Percentiles rank a stretch among this genome's conserved stretches.
Conservation (phyloP, 2,113 vertebrate genomes). For the Cyprinodon tularosa region DNA sequence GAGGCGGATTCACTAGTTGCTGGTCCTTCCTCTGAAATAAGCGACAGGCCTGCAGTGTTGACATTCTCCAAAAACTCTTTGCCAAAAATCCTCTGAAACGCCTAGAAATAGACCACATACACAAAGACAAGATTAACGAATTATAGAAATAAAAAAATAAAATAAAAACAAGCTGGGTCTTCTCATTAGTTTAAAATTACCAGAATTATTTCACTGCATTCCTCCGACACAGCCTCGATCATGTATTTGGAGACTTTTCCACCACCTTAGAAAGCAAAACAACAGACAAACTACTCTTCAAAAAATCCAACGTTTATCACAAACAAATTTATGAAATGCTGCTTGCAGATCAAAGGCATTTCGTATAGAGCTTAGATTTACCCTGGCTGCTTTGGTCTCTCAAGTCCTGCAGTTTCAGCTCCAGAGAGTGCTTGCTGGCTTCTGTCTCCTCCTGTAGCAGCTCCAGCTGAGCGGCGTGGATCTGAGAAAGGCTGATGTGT, state of each 20-base stretch:
- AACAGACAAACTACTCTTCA: neutral
- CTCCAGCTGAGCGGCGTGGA: slow-evolving; percentile 90
- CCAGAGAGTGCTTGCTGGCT: slow-evolving; percentile 30
- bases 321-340: neutral
- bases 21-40: slow-evolving; percentile 57
- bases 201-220: slow-evolving; percentile 80
- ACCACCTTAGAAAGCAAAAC: slow-evolving; percentile 52
- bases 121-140: neutral
- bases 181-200: slow-evolving; percentile 41
- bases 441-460: slow-evolving; percentile 74
- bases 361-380: slow-evolving; percentile 58
- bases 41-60: slow-evolving; percentile 29
- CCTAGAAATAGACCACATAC: slow-evolving; percentile 60
- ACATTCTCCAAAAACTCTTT: slow-evolving; percentile 65
- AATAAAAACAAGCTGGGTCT: neutral
- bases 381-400: slow-evolving; percentile 73
- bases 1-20: slow-evolving; percentile 60
- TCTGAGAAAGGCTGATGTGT: slow-evolving; percentile 89
- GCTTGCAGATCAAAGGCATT: neutral
- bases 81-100: slow-evolving; percentile 70
- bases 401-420: slow-evolving; percentile 66
- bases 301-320: neutral
- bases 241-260: slow-evolving; percentile 73
- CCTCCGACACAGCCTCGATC: slow-evolving; percentile 81
- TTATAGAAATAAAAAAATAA: neutral